Conservation (phyloP, 1,140 invertebrate genomes). For the Drosophila asahinai region DNA sequence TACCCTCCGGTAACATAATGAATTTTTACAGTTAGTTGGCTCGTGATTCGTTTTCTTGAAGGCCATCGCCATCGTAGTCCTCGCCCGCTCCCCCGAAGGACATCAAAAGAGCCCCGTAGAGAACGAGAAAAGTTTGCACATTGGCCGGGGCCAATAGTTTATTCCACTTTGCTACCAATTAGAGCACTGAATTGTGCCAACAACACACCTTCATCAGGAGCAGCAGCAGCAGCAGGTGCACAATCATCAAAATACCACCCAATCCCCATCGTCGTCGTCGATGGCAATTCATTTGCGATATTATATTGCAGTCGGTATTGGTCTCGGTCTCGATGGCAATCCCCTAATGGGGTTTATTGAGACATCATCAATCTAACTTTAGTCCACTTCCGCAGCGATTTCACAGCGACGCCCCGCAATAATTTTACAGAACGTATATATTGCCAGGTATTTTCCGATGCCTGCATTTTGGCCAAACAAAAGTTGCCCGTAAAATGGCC, state of each 20-base stretch:
- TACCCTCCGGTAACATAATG: slow-evolving; percentile 46
- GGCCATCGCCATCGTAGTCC: slow-evolving; percentile 36
- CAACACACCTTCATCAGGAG: slow-evolving; percentile 10
- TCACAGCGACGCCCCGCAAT: slow-evolving; percentile 2
- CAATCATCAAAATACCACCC: slow-evolving; percentile 36
- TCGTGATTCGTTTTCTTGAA: slow-evolving; percentile 58
- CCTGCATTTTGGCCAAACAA: slow-evolving; percentile 39
- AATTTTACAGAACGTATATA: slow-evolving; percentile 1
- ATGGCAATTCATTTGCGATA: slow-evolving; percentile 71
- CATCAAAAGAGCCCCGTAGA: slow-evolving; percentile 35
- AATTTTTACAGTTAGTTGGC: slow-evolving; percentile 75
- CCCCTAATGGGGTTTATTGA: slow-evolving; percentile 49
- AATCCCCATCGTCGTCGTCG: background rate
- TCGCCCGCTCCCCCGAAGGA: background rate
- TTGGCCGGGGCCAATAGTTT: slow-evolving; percentile 43
- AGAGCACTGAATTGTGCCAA: slow-evolving; percentile 54
- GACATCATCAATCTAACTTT: slow-evolving; percentile 56
- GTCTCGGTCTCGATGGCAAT: slow-evolving; percentile 40
- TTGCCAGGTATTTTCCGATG: slow-evolving; percentile 22
- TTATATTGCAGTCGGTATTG: slow-evolving; percentile 55
- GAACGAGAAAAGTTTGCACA: slow-evolving; percentile 30
- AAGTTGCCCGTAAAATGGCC: slow-evolving; percentile 27
- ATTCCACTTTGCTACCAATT: slow-evolving; percentile 54
- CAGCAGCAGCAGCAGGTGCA: slow-evolving; percentile 10
- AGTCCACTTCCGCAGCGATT: slow-evolving; percentile 32